Conservation (phyloP, 2,113 vertebrate genomes). For the Oriolus oriolus region DNA sequence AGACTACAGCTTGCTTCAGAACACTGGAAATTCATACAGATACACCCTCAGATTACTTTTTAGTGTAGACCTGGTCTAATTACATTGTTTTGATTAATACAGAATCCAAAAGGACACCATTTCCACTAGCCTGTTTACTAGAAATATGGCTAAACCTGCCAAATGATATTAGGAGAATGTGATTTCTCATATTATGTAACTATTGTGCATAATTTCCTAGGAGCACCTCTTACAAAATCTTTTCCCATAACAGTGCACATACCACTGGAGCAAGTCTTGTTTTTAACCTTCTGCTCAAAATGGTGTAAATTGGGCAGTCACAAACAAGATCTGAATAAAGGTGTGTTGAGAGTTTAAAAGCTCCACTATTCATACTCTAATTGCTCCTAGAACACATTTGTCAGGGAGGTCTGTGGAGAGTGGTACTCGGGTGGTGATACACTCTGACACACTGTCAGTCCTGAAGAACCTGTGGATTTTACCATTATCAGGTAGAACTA, state of each 20-base stretch:
- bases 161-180: neutral
- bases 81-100: neutral
- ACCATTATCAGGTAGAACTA: neutral
- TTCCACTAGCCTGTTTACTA: neutral
- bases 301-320: neutral
- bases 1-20: neutral
- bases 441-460: neutral
- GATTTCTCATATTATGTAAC: neutral
- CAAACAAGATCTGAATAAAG: neutral
- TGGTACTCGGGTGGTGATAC: neutral
- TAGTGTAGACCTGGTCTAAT: neutral
- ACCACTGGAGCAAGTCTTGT: neutral
- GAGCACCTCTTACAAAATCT: neutral
- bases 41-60: neutral
- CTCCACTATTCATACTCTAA: neutral
- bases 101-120: neutral
- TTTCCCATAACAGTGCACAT: neutral
- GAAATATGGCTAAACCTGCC: neutral
- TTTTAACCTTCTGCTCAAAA: neutral
- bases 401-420: neutral
- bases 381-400: neutral
- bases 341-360: neutral
- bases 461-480: neutral
- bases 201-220: neutral
- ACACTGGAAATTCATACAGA: neutral